Evolutionary conservation across 64 coral and sea anemone genomes (phyloP).

Genomic region (Anthopleura sola): DNA sequence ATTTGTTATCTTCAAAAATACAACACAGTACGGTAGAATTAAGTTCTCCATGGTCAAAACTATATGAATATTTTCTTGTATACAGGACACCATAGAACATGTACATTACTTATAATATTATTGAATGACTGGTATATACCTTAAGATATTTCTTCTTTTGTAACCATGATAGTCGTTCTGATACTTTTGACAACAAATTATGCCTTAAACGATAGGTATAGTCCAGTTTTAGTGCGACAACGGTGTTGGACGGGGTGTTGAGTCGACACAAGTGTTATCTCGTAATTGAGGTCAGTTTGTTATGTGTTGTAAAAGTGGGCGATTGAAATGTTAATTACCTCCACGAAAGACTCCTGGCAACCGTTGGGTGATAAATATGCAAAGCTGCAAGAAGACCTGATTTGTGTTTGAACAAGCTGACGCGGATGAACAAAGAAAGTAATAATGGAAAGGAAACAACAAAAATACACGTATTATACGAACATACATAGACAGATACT

Average conservation of each 20-base stretch:
- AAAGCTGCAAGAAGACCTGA: not conserved
- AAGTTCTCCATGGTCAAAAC: not conserved
- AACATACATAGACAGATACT: not conserved
- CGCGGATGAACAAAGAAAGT: constrained; percentile 1
- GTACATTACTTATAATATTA: not conserved
- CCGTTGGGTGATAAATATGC: not conserved
- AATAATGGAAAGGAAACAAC: not conserved
- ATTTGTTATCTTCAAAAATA: too few species aligned
- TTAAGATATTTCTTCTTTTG: not conserved
- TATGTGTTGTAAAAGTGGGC: not conserved
- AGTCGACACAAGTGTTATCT: not conserved
- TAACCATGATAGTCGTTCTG: not conserved
- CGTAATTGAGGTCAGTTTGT: not conserved
- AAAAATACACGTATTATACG: not conserved
- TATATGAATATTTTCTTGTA: not conserved
- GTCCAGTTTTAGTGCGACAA: not conserved
- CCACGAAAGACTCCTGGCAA: not conserved
- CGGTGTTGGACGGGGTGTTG: not conserved
- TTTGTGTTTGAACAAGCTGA: constrained; percentile 13
- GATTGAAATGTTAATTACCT: not conserved
- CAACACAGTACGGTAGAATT: too few species aligned
- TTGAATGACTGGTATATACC: not conserved
- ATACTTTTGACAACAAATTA: not conserved
- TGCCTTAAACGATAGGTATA: not conserved
- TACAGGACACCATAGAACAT: not conserved